Conservation (phyloP, 2,797 vertebrate genomes). For the Cuculus canorus region DNA sequence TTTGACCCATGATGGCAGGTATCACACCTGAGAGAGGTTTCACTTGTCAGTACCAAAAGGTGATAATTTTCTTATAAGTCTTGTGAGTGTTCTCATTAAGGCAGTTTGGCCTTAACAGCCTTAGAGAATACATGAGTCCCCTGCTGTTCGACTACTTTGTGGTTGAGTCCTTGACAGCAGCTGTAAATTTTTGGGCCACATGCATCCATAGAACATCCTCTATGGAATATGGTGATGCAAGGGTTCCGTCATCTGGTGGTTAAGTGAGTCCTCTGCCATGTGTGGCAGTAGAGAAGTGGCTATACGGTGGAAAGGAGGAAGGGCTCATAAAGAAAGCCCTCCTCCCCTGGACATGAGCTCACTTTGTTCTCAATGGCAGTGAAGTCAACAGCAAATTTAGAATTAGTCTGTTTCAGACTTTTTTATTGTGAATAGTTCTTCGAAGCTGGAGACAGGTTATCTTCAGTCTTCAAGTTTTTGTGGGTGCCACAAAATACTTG, state of each 20-base stretch:
- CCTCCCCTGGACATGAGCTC: not conserved
- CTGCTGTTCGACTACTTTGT: not conserved
- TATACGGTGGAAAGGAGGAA: not conserved
- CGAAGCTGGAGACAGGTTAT: not conserved
- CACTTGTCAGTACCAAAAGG: not conserved
- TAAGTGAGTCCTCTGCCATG: not conserved
- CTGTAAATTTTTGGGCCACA: not conserved
- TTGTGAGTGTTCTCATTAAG: not conserved
- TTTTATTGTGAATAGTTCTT: not conserved
- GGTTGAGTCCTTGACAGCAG: not conserved
- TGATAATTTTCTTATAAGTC: not conserved
- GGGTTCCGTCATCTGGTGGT: not conserved
- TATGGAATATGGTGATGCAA: not conserved
- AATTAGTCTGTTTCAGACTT: not conserved
- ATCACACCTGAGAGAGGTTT: not conserved
- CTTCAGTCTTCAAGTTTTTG: constrained; percentile 10
- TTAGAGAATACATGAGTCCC: not conserved
- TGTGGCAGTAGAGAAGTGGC: rapidly evolving
- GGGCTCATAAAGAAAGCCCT: not conserved
- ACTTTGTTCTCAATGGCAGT: not conserved
- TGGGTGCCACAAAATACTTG: not conserved
- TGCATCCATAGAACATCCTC: not conserved
- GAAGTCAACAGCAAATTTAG: not conserved
- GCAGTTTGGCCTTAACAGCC: not conserved
- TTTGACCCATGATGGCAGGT: not conserved